phyloP scores from a whole-genome alignment of 2,888 invertebrate genomes.

The Trichopoda pennipes region DNA sequence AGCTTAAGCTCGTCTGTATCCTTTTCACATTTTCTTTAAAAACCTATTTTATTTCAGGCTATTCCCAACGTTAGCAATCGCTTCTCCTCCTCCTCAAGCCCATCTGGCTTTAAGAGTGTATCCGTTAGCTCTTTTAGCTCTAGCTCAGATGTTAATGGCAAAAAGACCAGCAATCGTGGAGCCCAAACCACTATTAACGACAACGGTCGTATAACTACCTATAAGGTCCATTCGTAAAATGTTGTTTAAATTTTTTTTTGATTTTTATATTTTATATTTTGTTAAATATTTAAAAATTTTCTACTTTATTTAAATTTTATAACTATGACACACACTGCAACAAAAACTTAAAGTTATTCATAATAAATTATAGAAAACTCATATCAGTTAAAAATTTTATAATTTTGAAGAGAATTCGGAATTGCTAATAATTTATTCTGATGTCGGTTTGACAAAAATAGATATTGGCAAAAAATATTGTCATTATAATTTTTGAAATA shows the following conservation, averaged over 20 bases:
- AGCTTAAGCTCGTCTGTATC: constrained; percentile 69
- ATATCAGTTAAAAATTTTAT: constrained; percentile 2
- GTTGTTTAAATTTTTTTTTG: not conserved
- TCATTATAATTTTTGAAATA: too few species aligned
- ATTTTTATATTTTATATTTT: constrained; percentile 14
- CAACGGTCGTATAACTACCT: constrained; percentile 87
- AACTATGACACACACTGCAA: not conserved
- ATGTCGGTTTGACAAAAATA: too few species aligned
- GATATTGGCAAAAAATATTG: too few species aligned
- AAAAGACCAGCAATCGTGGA: constrained; percentile 82
- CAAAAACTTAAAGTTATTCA: constrained; percentile 6
- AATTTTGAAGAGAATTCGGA: not conserved
- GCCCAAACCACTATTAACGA: constrained; percentile 87
- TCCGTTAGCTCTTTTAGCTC: constrained; percentile 85
- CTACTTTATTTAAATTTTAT: not conserved
- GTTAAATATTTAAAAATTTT: constrained; percentile 1
- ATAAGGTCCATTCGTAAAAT: constrained; percentile 79
- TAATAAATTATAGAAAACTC: constrained; percentile 52
- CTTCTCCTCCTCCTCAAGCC: constrained; percentile 73
- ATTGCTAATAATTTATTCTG: too few species aligned
- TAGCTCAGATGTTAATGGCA: constrained; percentile 84
- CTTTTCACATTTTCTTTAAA: not conserved
- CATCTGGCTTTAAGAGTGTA: constrained; percentile 82
- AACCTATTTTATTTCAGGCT: constrained; percentile 66
- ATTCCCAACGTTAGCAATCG: constrained; percentile 77